Conservation (phyloP, 2,797 vertebrate genomes). For the Gallirallus australis region DNA sequence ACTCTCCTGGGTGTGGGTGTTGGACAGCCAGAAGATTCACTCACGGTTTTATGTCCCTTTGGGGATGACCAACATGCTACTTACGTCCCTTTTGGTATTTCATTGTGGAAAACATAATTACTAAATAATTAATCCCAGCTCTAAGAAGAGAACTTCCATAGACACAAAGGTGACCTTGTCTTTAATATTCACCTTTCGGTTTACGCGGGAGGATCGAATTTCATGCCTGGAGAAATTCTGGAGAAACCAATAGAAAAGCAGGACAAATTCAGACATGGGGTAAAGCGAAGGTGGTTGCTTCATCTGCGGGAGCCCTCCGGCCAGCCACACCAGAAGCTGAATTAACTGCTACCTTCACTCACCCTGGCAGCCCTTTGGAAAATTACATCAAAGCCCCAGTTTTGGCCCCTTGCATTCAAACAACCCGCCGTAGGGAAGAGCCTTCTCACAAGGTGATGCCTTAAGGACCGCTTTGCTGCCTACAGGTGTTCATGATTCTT, state of each 20-base stretch:
- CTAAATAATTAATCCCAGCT: constrained; percentile 71
- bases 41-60: constrained; percentile 32
- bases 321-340: neutral
- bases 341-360: neutral
- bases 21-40: constrained; percentile 62
- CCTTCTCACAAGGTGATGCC: neutral
- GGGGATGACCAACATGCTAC: constrained; percentile 23
- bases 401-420: neutral
- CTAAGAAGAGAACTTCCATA: constrained; percentile 53
- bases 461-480: neutral
- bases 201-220: neutral
- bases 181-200: constrained; percentile 41
- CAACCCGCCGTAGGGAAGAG: neutral
- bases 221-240: neutral
- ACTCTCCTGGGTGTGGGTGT: neutral
- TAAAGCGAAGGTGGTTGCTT: neutral
- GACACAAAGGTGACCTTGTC: constrained; percentile 59
- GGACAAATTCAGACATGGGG: neutral
- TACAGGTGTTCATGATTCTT: neutral
- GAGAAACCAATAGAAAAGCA: neutral
- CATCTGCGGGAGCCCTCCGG: neutral
- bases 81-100: constrained; percentile 13
- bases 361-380: neutral
- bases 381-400: neutral
- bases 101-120: constrained; percentile 57